These are phyloP conservation scores for Elanus axillaris DNA, from an alignment of 2,113 vertebrate species.

Conservation along the genomic window DNA sequence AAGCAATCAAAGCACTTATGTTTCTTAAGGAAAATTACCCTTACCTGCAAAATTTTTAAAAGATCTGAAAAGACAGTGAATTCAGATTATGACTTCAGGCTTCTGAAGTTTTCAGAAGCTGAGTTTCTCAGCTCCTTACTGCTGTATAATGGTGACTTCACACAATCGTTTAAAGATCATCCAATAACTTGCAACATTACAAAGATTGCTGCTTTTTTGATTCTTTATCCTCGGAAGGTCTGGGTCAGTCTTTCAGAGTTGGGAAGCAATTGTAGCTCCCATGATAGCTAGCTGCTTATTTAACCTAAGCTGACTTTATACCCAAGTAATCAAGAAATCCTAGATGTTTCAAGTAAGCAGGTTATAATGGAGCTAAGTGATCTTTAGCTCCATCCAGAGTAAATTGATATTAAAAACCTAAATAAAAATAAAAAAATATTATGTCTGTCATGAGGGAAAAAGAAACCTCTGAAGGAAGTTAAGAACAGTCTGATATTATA, in stretches of 20 bases:
- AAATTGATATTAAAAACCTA: not conserved
- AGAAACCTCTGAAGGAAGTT: not conserved
- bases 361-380: not conserved
- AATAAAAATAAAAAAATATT: not conserved
- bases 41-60: not conserved
- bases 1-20: not conserved
- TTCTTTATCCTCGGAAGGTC: not conserved
- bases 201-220: not conserved
- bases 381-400: not conserved
- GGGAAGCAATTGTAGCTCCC: not conserved
- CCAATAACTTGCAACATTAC: not conserved
- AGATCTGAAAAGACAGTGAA: not conserved
- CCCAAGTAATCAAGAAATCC: not conserved
- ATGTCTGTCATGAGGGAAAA: not conserved
- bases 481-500: not conserved
- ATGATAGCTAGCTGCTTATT: not conserved
- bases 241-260: not conserved
- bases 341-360: not conserved
- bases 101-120: not conserved
- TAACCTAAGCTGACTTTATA: not conserved
- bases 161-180: not conserved
- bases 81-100: not conserved
- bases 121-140: not conserved
- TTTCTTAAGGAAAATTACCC: not conserved
- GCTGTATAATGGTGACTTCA: not conserved